A percentile compares a stretch with the other conserved stretches of the same genome.
Evolutionary conservation across 1,140 invertebrate species (phyloP).

Genomic region (Argopecten irradians): DNA sequence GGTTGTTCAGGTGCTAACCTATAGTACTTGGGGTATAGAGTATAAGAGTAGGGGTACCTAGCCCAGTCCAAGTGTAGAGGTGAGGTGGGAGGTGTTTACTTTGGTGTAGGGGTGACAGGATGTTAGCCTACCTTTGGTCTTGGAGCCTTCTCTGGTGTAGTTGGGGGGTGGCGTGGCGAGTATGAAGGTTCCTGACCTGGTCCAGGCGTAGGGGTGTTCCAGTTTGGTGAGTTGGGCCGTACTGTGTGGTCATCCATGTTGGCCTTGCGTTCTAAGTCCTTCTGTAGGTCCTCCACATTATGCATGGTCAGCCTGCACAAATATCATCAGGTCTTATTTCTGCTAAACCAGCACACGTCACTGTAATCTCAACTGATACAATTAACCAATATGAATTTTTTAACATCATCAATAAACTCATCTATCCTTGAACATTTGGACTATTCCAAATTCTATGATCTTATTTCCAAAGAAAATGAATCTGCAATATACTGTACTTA

Average conservation of each 20-base stretch:
- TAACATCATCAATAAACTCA: too few relatives aligned
- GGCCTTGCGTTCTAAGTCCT: constrained; percentile 57
- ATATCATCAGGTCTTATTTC: neutral
- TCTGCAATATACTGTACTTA: too few relatives aligned
- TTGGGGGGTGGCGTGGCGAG: constrained; percentile 45
- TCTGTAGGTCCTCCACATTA: constrained; percentile 61
- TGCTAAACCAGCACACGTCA: neutral
- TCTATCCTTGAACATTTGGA: too few relatives aligned
- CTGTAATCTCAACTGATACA: neutral
- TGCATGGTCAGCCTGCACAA: constrained; percentile 63
- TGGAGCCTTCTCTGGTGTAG: constrained; percentile 30
- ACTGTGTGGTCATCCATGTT: constrained; percentile 51
- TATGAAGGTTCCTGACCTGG: constrained; percentile 50
- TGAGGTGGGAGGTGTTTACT: neutral
- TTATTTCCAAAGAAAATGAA: too few relatives aligned
- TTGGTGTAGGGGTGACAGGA: neutral
- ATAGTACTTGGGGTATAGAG: neutral
- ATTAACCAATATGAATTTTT: too few relatives aligned
- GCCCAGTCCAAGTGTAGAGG: constrained; percentile 31
- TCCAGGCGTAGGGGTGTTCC: constrained; percentile 25
- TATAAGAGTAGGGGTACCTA: neutral
- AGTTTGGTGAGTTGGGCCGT: constrained; percentile 62
- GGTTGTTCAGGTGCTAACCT: too few relatives aligned
- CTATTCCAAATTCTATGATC: too few relatives aligned
- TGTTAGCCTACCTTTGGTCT: constrained; percentile 50